Evolutionary conservation across 2,888 invertebrate genomes (phyloP).

Genomic region (Neoaliturus tenellus): DNA sequence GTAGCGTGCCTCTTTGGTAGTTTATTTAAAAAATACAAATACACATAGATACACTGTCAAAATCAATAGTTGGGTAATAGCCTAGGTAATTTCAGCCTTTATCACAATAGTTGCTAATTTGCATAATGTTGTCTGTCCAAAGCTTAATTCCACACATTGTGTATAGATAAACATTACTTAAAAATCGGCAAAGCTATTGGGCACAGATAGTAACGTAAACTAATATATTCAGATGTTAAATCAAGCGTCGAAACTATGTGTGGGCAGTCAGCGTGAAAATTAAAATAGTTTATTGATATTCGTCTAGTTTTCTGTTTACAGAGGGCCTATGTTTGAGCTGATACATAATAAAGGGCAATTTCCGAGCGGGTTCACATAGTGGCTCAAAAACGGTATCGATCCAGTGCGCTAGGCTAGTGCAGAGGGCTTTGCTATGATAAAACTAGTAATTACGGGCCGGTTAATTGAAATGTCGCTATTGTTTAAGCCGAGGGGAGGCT

Average conservation of each 20-base stretch:
- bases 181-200: neutral
- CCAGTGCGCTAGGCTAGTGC: slow-evolving; percentile 10
- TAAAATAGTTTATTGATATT: slow-evolving; percentile 47
- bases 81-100: too few species aligned
- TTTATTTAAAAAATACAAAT: too few species aligned
- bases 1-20: too few species aligned
- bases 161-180: neutral
- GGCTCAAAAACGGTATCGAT: slow-evolving; percentile 11
- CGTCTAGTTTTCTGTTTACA: slow-evolving; percentile 25
- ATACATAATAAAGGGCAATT: slow-evolving; percentile 48
- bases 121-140: too few species aligned
- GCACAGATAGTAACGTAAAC: neutral
- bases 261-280: slow-evolving; percentile 4
- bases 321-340: slow-evolving; percentile 41
- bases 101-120: too few species aligned
- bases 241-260: slow-evolving; percentile 7
- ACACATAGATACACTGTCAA: too few species aligned
- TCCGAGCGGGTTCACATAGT: neutral
- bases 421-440: slow-evolving; percentile 34
- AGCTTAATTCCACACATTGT: neutral
- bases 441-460: slow-evolving; percentile 25
- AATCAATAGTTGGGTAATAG: too few species aligned
- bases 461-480: slow-evolving; percentile 43
- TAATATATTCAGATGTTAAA: slow-evolving; percentile 1
- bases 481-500: neutral